Conservation (phyloP, 2,797 vertebrate genomes). For the Cephalopachus bancanus region DNA sequence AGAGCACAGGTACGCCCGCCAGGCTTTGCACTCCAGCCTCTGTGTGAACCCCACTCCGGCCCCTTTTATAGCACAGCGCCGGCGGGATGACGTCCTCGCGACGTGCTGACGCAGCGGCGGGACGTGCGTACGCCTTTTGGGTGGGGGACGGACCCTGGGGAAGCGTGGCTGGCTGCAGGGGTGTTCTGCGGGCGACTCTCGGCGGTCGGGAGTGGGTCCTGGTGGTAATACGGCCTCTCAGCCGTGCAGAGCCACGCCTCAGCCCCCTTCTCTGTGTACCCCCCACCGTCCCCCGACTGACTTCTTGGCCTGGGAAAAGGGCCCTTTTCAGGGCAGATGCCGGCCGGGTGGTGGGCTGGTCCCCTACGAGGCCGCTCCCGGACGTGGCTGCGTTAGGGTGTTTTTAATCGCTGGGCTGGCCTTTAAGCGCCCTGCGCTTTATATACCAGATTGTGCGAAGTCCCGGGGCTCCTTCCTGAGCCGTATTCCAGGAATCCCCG, state of each 20-base stretch:
- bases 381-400: background rate
- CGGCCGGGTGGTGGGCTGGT: background rate
- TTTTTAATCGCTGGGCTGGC: background rate
- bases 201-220: fast-evolving
- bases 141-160: fast-evolving
- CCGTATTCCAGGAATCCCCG: background rate
- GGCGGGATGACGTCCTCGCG: slow-evolving; percentile 39
- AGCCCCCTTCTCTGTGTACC: fast-evolving
- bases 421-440: background rate
- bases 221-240: fast-evolving
- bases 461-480: too few relatives aligned
- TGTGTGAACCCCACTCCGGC: fast-evolving
- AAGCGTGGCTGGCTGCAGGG: fast-evolving
- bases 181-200: fast-evolving
- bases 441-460: too few relatives aligned
- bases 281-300: fast-evolving
- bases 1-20: background rate
- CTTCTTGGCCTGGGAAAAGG: background rate
- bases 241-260: fast-evolving
- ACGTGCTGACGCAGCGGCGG: slow-evolving; percentile 16
- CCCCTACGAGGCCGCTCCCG: fast-evolving
- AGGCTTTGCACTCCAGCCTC: fast-evolving
- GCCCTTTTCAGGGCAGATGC: fast-evolving
- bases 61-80: fast-evolving
- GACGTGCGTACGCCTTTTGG: background rate